Conservation (phyloP, 2,113 vertebrate species). For the Grantiella picta region DNA sequence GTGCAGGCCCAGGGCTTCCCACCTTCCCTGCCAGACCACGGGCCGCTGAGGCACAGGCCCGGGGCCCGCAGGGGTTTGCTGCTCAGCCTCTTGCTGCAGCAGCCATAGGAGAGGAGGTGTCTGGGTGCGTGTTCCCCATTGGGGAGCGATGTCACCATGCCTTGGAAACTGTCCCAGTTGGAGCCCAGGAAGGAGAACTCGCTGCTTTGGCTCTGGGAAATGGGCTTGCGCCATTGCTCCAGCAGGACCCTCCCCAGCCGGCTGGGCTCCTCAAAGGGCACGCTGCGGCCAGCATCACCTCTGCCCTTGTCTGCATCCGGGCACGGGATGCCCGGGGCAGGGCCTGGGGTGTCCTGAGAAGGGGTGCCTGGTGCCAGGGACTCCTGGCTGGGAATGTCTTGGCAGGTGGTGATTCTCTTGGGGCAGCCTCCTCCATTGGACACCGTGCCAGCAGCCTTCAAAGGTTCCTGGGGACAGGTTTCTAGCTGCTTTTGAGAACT, state of each 20-base stretch:
- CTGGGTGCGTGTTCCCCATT: slow-evolving; percentile 68
- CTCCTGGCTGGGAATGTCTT: slow-evolving; percentile 21
- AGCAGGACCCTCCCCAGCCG: slow-evolving; percentile 16
- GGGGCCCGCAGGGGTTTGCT: slow-evolving; percentile 78
- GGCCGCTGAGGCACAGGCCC: slow-evolving; percentile 69
- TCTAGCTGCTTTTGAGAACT: slow-evolving; percentile 23
- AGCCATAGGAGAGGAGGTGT: slow-evolving; percentile 78
- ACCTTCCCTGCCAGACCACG: slow-evolving; percentile 70
- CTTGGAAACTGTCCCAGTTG: slow-evolving; percentile 92
- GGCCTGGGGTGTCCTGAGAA: neutral
- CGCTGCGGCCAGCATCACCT: neutral
- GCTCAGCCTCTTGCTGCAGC: slow-evolving; percentile 80
- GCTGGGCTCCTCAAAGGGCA: slow-evolving; percentile 39
- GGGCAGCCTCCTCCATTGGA: neutral
- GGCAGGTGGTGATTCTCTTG: neutral
- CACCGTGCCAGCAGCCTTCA: neutral
- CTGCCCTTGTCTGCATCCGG: slow-evolving; percentile 24
- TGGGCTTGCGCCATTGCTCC: slow-evolving; percentile 75
- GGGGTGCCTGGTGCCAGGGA: neutral
- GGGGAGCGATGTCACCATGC: slow-evolving; percentile 85
- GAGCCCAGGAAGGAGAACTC: slow-evolving; percentile 86
- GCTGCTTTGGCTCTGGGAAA: slow-evolving; percentile 85
- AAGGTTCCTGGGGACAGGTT: neutral
- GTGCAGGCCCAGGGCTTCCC: slow-evolving; percentile 48
- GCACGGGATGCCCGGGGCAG: neutral